These are phyloP conservation scores for Agapetus fuscipes DNA, from an alignment of 2,888 invertebrate genomes.

Conservation along the genomic window DNA sequence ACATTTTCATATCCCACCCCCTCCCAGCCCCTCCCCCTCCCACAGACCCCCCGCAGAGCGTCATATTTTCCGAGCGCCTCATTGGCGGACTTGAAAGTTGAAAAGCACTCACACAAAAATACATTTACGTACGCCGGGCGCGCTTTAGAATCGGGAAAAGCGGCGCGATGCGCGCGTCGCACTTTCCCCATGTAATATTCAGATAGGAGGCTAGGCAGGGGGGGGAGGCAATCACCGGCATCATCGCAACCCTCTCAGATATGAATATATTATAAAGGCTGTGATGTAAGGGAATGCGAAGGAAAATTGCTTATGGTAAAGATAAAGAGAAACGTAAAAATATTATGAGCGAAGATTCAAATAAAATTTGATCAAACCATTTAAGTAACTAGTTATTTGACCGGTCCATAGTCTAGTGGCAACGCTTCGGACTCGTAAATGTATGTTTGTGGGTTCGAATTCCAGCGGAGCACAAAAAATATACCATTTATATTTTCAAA, in stretches of 20 bases:
- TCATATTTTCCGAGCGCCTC: constrained; percentile 21
- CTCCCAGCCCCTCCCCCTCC: constrained; percentile 6
- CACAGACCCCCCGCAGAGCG: constrained; percentile 3
- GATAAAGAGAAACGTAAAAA: no score
- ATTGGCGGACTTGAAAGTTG: constrained; percentile 21
- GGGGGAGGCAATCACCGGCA: constrained; percentile 1
- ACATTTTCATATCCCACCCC: no score
- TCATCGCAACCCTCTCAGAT: constrained; percentile 6
- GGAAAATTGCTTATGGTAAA: no score
- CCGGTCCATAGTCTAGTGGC: no score
- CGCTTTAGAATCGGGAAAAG: background rate
- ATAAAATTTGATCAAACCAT: no score
- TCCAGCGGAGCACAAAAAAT: no score
- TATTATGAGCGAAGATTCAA: no score
- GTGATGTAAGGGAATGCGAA: constrained; percentile 13
- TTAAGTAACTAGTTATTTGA: no score
- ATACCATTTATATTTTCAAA: no score
- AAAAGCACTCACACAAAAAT: constrained; percentile 20
- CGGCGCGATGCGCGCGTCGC: constrained; percentile 18
- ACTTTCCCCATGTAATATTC: constrained; percentile 17
- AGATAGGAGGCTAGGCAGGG: constrained; percentile 8
- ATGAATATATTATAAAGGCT: constrained; percentile 20
- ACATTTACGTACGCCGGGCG: constrained; percentile 10
- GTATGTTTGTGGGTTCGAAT: no score
- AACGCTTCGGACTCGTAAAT: no score